These are phyloP conservation scores for Poeciliopsis turneri DNA, from an alignment of 2,797 vertebrate species.

Conservation along the genomic window DNA sequence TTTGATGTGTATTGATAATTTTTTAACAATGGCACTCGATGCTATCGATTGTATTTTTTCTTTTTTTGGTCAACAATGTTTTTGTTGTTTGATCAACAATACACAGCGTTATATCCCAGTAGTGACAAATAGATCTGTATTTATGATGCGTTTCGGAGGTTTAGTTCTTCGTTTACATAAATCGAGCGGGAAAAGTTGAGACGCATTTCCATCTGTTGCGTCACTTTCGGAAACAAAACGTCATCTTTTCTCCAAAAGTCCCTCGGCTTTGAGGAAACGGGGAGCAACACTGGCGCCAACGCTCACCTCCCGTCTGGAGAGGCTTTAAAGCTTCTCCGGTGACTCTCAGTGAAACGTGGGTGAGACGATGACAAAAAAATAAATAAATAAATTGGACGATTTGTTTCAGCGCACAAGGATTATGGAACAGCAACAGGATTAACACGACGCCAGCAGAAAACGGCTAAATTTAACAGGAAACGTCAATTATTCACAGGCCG, in stretches of 20 bases:
- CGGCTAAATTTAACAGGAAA: slow-evolving; percentile 22
- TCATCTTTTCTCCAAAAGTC: background rate
- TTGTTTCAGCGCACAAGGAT: slow-evolving; percentile 8
- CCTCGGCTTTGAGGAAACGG: background rate
- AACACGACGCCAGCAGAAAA: slow-evolving; percentile 35
- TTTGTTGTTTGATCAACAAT: too few species aligned
- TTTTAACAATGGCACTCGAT: too few species aligned
- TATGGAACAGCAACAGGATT: slow-evolving; percentile 37
- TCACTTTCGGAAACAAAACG: background rate
- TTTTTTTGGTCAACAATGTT: too few species aligned
- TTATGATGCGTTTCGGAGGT: background rate
- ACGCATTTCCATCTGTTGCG: background rate
- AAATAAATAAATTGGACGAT: background rate
- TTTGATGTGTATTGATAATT: too few species aligned
- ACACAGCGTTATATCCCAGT: background rate
- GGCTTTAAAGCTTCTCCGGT: slow-evolving; percentile 7
- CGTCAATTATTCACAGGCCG: background rate
- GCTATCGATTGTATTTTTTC: too few species aligned
- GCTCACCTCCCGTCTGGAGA: slow-evolving; percentile 1
- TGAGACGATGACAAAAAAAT: background rate
- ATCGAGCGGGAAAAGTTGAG: background rate
- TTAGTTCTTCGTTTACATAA: background rate
- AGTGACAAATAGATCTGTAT: background rate
- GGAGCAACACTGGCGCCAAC: background rate
- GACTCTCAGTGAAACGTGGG: background rate